Conservation (phyloP, 1,140 invertebrate species). For the Formica exsecta region DNA sequence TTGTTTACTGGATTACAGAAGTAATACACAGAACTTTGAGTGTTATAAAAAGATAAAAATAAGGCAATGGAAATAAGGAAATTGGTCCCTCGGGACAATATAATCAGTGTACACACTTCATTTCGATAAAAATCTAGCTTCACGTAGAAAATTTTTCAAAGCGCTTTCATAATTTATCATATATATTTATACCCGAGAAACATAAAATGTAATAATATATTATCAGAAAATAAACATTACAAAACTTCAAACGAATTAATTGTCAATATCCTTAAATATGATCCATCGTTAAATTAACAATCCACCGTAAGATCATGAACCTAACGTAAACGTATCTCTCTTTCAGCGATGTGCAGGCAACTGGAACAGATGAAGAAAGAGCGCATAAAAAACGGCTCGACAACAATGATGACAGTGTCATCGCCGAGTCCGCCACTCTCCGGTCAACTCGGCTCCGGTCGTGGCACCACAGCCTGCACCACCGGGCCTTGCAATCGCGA, state of each 20-base stretch:
- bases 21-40: neutral
- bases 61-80: neutral
- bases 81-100: neutral
- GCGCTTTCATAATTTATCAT: neutral
- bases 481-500: constrained; percentile 72
- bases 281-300: neutral
- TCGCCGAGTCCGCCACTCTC: constrained; percentile 79
- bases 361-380: constrained; percentile 93
- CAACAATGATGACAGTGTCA: constrained; percentile 70
- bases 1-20: constrained; percentile 20
- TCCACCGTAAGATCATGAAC: no score
- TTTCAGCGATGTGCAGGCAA: constrained; percentile 91
- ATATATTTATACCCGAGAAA: neutral
- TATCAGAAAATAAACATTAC: neutral
- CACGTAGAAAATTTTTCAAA: neutral
- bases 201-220: neutral
- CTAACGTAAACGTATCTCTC: neutral
- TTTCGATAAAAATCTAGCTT: neutral
- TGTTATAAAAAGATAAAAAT: neutral
- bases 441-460: constrained; percentile 61
- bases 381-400: constrained; percentile 88
- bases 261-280: neutral
- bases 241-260: neutral
- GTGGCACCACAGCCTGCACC: constrained; percentile 68
- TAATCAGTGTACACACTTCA: neutral